Percentiles rank a stretch among this genome's conserved stretches.
phyloP scores from a whole-genome alignment of 2,888 invertebrate species.

The Drosophila kanekoi region DNA sequence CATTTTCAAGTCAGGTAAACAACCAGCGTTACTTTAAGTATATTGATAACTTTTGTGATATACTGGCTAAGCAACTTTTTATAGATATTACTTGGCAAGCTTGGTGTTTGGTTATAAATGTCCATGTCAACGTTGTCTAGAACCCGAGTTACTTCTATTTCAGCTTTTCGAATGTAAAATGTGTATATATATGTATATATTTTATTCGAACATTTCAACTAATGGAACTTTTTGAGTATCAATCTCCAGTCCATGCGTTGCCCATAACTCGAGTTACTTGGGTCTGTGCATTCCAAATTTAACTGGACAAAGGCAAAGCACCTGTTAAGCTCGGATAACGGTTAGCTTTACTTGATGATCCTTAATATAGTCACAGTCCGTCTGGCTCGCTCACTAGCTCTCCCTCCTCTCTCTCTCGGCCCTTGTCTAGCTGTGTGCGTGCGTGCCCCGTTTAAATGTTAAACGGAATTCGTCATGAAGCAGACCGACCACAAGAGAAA shows the following conservation, averaged over 20 bases:
- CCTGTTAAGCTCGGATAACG: constrained; percentile 3
- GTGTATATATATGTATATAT: too few species aligned
- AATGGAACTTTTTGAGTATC: background rate
- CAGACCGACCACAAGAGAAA: constrained; percentile 50
- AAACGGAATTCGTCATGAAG: constrained; percentile 54
- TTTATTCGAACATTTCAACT: too few species aligned
- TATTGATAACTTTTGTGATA: too few species aligned
- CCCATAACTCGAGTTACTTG: constrained; percentile 3
- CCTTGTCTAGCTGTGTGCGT: background rate
- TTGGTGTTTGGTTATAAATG: too few species aligned
- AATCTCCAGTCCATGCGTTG: background rate
- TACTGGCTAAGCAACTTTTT: too few species aligned
- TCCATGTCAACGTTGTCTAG: background rate
- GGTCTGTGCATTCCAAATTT: background rate
- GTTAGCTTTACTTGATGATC: constrained; percentile 9
- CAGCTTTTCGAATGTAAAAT: too few species aligned
- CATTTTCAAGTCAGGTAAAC: too few species aligned
- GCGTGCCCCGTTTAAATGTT: constrained; percentile 21
- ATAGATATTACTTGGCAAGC: too few species aligned
- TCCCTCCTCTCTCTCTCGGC: background rate
- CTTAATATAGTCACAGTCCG: constrained; percentile 1
- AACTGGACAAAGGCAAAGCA: constrained; percentile 2
- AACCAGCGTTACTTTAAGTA: too few species aligned
- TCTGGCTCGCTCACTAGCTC: background rate
- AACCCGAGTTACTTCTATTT: background rate